phyloP scores from a whole-genome alignment of 2,888 invertebrate genomes.

The Drosophila sordidapex region DNA sequence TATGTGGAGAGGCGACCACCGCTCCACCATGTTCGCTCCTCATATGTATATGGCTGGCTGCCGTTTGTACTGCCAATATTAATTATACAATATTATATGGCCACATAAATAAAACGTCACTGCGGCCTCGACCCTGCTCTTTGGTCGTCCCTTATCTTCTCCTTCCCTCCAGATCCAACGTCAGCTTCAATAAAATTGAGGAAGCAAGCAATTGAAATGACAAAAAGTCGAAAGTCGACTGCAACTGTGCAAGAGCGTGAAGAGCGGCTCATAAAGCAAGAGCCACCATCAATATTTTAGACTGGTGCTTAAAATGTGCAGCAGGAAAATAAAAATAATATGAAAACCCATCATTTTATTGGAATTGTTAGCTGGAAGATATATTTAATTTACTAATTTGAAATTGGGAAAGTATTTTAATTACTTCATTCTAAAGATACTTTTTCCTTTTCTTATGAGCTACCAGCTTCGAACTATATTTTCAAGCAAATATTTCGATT shows the following conservation, averaged over 20 bases:
- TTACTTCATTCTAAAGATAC: not conserved
- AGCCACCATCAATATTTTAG: conserved; percentile 1
- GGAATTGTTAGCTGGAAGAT: not conserved
- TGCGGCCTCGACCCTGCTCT: conserved; percentile 14
- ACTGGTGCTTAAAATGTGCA: conserved; percentile 15
- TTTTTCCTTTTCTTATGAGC: no score
- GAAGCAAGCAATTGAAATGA: conserved; percentile 53
- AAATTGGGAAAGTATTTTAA: not conserved
- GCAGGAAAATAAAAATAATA: not conserved
- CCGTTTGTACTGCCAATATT: conserved; percentile 19
- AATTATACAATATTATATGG: conserved; percentile 52
- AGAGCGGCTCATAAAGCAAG: conserved; percentile 7
- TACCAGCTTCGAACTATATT: not conserved
- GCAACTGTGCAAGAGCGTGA: conserved; percentile 10
- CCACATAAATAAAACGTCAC: conserved; percentile 68
- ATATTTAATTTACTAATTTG: not conserved
- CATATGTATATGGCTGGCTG: conserved; percentile 5
- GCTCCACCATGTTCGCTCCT: not conserved
- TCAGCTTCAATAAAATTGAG: conserved; percentile 61
- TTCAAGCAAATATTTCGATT: not conserved
- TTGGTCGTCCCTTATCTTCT: conserved; percentile 15
- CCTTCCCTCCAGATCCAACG: conserved; percentile 18
- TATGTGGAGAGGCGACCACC: conserved; percentile 55
- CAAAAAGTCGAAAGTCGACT: conserved; percentile 41
- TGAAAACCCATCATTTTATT: not conserved